Percentiles rank a stretch among this genome's conserved stretches.
Evolutionary conservation across 2,113 vertebrate species (phyloP).

Genomic region (Steatornis caripensis): DNA sequence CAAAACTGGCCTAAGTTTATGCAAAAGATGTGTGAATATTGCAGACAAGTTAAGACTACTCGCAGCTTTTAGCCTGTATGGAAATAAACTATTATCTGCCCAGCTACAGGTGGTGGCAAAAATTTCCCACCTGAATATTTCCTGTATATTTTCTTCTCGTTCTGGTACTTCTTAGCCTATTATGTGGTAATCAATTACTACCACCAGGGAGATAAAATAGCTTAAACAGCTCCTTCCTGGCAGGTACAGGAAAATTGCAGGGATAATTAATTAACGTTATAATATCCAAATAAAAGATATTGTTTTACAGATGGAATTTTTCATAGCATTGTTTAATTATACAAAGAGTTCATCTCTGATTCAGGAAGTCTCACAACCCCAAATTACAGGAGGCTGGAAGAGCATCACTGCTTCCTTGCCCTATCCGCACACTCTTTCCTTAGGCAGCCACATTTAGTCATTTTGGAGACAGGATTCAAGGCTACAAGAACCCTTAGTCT

Average conservation of each 20-base stretch:
- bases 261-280: not conserved
- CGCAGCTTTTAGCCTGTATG: not conserved
- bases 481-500: not conserved
- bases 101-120: not conserved
- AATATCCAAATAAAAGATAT: not conserved
- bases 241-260: not conserved
- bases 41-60: not conserved
- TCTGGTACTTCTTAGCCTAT: not conserved
- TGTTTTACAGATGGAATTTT: not conserved
- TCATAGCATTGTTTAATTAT: not conserved
- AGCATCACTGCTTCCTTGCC: not conserved
- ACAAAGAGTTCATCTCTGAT: not conserved
- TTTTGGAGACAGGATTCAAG: not conserved
- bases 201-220: not conserved
- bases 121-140: not conserved
- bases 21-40: not conserved
- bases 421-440: not conserved
- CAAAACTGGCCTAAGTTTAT: not conserved
- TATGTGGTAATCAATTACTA: not conserved
- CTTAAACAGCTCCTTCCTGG: not conserved
- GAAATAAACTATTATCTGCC: slow-evolving; percentile 1
- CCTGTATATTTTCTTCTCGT: not conserved
- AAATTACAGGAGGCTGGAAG: not conserved
- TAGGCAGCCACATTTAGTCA: not conserved
- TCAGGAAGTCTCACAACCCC: not conserved